A percentile compares a stretch with the other conserved stretches of the same genome.
phyloP scores from a whole-genome alignment of 2,888 invertebrate species.

The Drosophila mimica region DNA sequence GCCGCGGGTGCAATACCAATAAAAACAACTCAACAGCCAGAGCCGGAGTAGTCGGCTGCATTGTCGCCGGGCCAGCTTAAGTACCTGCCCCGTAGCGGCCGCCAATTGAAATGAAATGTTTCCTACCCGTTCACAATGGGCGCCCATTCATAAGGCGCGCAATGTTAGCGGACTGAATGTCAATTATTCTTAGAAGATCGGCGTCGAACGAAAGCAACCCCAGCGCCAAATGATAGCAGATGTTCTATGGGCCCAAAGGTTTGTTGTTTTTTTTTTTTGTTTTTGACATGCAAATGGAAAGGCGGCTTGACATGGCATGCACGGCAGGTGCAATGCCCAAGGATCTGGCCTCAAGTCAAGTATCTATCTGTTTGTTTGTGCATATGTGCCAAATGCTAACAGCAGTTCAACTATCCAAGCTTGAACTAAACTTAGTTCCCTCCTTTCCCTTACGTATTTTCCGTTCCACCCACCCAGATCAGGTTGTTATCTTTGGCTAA shows the following conservation, averaged over 20 bases:
- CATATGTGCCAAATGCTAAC: slow-evolving; percentile 67
- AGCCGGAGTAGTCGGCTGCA: slow-evolving; percentile 34
- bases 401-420: slow-evolving; percentile 74
- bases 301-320: slow-evolving; percentile 49
- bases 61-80: slow-evolving; percentile 66
- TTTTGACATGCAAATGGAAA: slow-evolving; percentile 75
- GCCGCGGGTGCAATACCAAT: slow-evolving; percentile 78
- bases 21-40: slow-evolving; percentile 39
- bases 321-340: slow-evolving; percentile 69
- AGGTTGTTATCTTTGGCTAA: slow-evolving; percentile 67
- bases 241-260: slow-evolving; percentile 69
- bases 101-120: slow-evolving; percentile 43
- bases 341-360: slow-evolving; percentile 63
- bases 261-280: slow-evolving; percentile 7
- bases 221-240: slow-evolving; percentile 76
- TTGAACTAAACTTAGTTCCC: slow-evolving; percentile 28
- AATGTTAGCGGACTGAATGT: slow-evolving; percentile 67
- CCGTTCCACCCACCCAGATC: slow-evolving; percentile 9
- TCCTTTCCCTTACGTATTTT: neutral
- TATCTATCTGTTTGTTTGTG: slow-evolving; percentile 33
- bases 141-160: slow-evolving; percentile 66
- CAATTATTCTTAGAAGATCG: slow-evolving; percentile 69
- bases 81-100: slow-evolving; percentile 67
- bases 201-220: slow-evolving; percentile 54
- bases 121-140: slow-evolving; percentile 59